Evolutionary conservation across 1,140 invertebrate species (phyloP), one percentile per base, ranked within the genome.

Genomic region (Dendrolimus kikuchii): DNA sequence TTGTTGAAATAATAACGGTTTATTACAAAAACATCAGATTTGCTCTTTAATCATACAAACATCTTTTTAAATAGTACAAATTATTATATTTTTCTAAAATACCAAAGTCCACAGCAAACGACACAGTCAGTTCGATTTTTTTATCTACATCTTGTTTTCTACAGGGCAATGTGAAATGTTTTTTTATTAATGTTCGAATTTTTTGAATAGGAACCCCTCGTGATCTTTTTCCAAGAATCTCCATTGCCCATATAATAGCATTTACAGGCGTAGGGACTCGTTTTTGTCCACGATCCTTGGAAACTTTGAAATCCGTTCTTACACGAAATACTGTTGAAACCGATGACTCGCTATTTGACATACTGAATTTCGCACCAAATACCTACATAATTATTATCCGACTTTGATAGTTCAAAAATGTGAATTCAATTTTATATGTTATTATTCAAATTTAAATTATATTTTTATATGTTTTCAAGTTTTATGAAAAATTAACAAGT

Each of bases 171-270:
- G 62, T 38, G 48, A 70, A 74, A 45, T 70, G 41, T 48, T 60
- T 64, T 56, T 68, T 69, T 46, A 71, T 53, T n/a, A 69, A 36
- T 8, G 62, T 53, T 38, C 58, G 54, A 45, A 72, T 64, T 55
- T 63, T 60, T 42, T 63, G 6, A 10, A 68, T 59, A 6, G 62
- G 53, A 37, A 71, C 66, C 43, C 60, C 62, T 45, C 44, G 45
- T 38, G 36, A 55, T n/a, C 55, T 50, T 38, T 55, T 53, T 6
- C 59, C 59, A 38, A 69, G 53, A 2, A 60, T 44, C 51, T 74
- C 54, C 64, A 74, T 69, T 7, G 66, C 62, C 63, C 62, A 71
- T 53, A 71, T 61, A 41, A 69, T 59, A 54, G 61, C 64, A 48
- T 71, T 68, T 9, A 67, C 47, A 5, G 66, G 64, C 9, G 64